Percentiles rank a stretch among this genome's conserved stretches.
phyloP scores from a whole-genome alignment of 2,888 invertebrate species.

The Cantharis flavilabris region DNA sequence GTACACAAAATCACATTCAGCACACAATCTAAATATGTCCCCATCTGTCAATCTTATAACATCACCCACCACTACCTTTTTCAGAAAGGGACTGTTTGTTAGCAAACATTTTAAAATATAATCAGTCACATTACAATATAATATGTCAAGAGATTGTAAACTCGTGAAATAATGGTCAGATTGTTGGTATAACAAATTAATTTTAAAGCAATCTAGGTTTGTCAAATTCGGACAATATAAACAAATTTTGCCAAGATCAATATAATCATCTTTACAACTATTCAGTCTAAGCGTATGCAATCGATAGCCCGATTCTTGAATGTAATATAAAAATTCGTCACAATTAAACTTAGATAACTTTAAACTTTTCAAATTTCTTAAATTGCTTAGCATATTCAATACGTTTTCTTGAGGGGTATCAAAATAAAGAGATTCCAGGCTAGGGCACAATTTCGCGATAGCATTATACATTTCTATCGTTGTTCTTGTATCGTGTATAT shows the following conservation, averaged over 20 bases:
- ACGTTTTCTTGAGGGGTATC: constrained; percentile 66
- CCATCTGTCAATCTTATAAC: constrained; percentile 69
- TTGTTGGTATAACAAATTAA: constrained; percentile 63
- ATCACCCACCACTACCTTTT: constrained; percentile 68
- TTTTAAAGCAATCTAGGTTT: constrained; percentile 69
- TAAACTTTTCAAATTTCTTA: constrained; percentile 60
- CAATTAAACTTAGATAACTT: constrained; percentile 68
- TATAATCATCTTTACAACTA: constrained; percentile 40
- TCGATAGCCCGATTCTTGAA: constrained; percentile 53
- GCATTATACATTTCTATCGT: constrained; percentile 63
- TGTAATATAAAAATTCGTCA: constrained; percentile 63
- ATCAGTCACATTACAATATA: constrained; percentile 66
- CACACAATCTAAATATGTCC: constrained; percentile 69
- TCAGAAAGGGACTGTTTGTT: constrained; percentile 63
- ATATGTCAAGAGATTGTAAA: constrained; percentile 68
- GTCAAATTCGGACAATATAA: constrained; percentile 58
- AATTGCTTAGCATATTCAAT: constrained; percentile 57
- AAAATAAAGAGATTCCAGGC: constrained; percentile 67
- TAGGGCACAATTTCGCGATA: constrained; percentile 65
- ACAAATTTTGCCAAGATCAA: constrained; percentile 48
- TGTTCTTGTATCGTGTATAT: constrained; percentile 69
- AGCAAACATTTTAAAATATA: constrained; percentile 65
- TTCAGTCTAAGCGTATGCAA: constrained; percentile 47
- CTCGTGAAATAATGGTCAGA: constrained; percentile 63
- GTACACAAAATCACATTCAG: constrained; percentile 65